These are phyloP conservation scores for Actinernus sp. DNA, from an alignment of 92 coral and sea anemone species.

Conservation along the genomic window DNA sequence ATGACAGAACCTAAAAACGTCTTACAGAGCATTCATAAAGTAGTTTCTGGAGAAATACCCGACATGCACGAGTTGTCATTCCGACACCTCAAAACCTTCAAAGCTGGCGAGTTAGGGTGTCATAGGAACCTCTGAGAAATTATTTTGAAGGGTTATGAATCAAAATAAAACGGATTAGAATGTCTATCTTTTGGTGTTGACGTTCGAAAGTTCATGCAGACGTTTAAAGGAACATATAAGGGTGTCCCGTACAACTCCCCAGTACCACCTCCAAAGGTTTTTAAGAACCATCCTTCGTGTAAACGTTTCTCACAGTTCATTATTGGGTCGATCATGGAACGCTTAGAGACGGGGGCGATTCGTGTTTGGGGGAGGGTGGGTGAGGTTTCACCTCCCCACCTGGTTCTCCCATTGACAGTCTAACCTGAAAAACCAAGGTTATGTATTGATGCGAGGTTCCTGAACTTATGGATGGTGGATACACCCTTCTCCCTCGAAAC, in stretches of 20 bases:
- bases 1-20: background rate
- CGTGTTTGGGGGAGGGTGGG: constrained; percentile 28
- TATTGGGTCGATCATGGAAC: background rate
- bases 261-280: too few relatives aligned
- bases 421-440: constrained; percentile 28
- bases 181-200: constrained; percentile 3
- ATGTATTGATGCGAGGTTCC: constrained; percentile 26
- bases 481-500: constrained; percentile 40
- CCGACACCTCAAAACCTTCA: background rate
- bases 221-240: too few relatives aligned
- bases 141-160: background rate
- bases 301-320: constrained; percentile 4
- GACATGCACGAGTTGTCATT: background rate
- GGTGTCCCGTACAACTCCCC: too few relatives aligned
- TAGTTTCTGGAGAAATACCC: constrained; percentile 3
- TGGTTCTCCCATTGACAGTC: constrained; percentile 27
- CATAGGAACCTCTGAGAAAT: background rate
- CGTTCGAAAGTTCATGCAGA: background rate
- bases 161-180: background rate
- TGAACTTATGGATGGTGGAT: constrained; percentile 23
- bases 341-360: constrained; percentile 20
- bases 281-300: too few relatives aligned
- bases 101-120: background rate
- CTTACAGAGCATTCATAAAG: background rate
- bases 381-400: constrained; percentile 13